These are phyloP conservation scores for Malurus elegans DNA, from an alignment of 2,113 vertebrate genomes.

Conservation along the genomic window DNA sequence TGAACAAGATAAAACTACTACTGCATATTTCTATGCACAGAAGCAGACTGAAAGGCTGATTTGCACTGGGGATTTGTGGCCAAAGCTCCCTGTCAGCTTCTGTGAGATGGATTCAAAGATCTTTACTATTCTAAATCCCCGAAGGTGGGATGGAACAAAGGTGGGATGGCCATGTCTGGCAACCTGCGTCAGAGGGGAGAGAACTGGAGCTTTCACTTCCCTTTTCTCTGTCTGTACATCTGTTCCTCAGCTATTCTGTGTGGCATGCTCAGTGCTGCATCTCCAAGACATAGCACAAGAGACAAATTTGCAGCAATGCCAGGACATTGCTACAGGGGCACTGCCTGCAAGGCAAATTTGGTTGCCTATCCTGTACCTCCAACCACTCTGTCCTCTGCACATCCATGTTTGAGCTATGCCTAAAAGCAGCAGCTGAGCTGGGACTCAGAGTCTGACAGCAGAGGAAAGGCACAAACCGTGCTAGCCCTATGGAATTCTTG, in stretches of 20 bases:
- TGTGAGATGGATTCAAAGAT: not conserved
- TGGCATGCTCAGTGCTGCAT: not conserved
- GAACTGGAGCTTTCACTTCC: slow-evolving; percentile 43
- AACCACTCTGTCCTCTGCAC: not conserved
- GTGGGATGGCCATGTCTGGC: not conserved
- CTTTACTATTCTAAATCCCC: not conserved
- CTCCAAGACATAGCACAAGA: not conserved
- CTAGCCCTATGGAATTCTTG: not conserved
- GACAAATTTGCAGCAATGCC: not conserved
- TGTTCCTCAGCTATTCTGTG: not conserved
- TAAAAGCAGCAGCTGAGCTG: not conserved
- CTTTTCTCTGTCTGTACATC: not conserved
- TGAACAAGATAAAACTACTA: not conserved
- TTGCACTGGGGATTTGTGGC: not conserved
- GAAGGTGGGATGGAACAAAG: not conserved
- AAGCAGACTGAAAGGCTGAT: not conserved
- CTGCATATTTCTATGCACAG: not conserved
- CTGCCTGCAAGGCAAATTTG: not conserved
- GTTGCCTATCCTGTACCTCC: not conserved
- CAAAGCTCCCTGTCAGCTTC: not conserved
- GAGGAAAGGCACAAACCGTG: not conserved
- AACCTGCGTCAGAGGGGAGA: not conserved
- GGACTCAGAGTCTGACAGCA: not conserved
- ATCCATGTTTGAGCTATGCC: not conserved
- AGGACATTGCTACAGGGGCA: not conserved